These are phyloP conservation scores for Plectropomus leopardus DNA, from an alignment of 2,113 vertebrate species.

Conservation along the genomic window DNA sequence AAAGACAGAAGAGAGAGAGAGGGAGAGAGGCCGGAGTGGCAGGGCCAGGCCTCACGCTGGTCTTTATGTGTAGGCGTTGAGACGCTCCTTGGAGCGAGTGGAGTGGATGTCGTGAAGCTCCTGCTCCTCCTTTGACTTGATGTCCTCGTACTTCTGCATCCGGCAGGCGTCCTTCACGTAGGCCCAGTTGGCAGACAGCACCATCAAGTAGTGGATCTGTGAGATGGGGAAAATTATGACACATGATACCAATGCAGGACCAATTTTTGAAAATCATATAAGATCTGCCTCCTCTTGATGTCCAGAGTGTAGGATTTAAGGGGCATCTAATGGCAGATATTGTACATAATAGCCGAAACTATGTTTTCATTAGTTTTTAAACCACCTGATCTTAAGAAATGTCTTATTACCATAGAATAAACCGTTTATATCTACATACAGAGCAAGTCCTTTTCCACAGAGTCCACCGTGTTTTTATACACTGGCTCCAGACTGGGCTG, in stretches of 20 bases:
- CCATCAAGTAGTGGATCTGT: conserved; percentile 99
- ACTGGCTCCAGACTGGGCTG: too few species aligned
- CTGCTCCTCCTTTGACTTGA: conserved; percentile 99
- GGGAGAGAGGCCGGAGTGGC: conserved; percentile 68
- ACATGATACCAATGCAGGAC: not conserved
- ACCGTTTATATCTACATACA: too few species aligned
- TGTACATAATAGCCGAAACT: too few species aligned
- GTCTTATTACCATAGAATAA: too few species aligned
- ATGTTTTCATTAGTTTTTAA: too few species aligned
- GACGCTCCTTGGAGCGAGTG: conserved; percentile 99
- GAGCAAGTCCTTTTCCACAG: too few species aligned
- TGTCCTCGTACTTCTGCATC: conserved; percentile 99
- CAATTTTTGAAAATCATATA: too few species aligned
- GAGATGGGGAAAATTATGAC: not conserved
- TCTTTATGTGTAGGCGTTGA: conserved; percentile 98
- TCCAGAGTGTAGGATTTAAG: too few species aligned
- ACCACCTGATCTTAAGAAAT: too few species aligned
- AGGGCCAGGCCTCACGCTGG: conserved; percentile 69
- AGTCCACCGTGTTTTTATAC: too few species aligned
- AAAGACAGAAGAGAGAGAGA: conserved; percentile 62
- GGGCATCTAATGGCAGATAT: too few species aligned
- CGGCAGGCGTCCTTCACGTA: conserved; percentile 99
- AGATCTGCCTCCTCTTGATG: too few species aligned
- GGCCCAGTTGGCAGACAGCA: conserved; percentile 98
- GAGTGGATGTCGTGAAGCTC: conserved; percentile 99